Evolutionary conservation across 2,797 vertebrate genomes (phyloP).

Genomic region (Halcyon badia): DNA sequence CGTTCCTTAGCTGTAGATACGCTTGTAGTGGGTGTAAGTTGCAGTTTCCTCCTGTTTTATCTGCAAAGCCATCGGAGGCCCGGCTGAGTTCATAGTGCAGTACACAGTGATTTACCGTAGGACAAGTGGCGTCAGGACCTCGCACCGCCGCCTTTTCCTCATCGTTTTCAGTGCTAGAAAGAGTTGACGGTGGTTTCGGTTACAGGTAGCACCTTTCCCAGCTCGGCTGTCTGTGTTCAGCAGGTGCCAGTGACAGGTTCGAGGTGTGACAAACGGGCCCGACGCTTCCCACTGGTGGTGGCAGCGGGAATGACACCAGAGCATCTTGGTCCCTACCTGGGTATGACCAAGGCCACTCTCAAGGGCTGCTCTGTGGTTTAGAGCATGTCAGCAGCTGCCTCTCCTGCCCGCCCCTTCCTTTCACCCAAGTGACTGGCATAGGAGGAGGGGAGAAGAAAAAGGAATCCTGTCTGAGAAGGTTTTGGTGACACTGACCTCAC

Average conservation of each 20-base stretch:
- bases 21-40: constrained; percentile 20
- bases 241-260: neutral
- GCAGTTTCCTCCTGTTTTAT: constrained; percentile 53
- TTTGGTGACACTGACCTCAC: neutral
- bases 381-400: neutral
- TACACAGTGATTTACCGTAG: neutral
- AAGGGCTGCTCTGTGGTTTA: neutral
- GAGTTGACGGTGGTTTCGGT: neutral
- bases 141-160: neutral
- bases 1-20: constrained; percentile 13
- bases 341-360: neutral
- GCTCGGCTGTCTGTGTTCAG: rapidly evolving
- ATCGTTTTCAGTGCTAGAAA: neutral
- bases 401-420: neutral
- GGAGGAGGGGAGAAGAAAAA: neutral
- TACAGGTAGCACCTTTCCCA: rapidly evolving
- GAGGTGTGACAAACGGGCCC: neutral
- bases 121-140: neutral
- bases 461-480: neutral
- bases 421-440: neutral
- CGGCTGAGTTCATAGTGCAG: constrained; percentile 6
- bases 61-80: constrained; percentile 16
- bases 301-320: neutral
- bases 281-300: neutral
- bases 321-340: neutral